Conservation (phyloP, 2,797 vertebrate species). For the Tapirus indicus region DNA sequence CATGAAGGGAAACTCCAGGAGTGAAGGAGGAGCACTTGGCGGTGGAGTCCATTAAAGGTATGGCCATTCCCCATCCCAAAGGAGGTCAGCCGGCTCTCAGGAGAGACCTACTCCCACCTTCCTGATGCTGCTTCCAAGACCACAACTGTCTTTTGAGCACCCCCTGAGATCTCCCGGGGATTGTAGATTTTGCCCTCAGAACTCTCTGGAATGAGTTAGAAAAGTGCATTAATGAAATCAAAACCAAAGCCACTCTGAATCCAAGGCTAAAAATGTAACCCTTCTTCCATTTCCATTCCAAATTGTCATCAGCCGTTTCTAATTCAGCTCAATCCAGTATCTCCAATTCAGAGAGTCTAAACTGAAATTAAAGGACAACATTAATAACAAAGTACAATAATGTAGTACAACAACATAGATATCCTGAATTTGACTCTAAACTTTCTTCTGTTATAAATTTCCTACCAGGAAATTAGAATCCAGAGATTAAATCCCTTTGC, state of each 20-base stretch:
- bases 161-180: background rate
- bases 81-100: no score
- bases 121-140: background rate
- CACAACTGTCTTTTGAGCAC: background rate
- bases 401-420: background rate
- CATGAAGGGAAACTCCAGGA: background rate
- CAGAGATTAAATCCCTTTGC: background rate
- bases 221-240: slow-evolving; percentile 19
- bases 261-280: background rate
- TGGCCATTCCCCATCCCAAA: background rate
- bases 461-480: slow-evolving; percentile 36
- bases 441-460: background rate
- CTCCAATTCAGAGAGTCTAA: background rate
- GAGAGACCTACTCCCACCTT: background rate
- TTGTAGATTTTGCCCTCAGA: background rate
- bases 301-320: background rate
- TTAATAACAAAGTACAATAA: background rate
- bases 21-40: no score
- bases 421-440: background rate
- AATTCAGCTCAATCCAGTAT: background rate
- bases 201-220: background rate
- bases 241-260: background rate
- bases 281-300: background rate
- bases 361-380: background rate
- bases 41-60: fast-evolving